A percentile compares a stretch with the other conserved stretches of the same genome.
phyloP scores from a whole-genome alignment of 2,888 invertebrate genomes.

The Noctua comes region DNA sequence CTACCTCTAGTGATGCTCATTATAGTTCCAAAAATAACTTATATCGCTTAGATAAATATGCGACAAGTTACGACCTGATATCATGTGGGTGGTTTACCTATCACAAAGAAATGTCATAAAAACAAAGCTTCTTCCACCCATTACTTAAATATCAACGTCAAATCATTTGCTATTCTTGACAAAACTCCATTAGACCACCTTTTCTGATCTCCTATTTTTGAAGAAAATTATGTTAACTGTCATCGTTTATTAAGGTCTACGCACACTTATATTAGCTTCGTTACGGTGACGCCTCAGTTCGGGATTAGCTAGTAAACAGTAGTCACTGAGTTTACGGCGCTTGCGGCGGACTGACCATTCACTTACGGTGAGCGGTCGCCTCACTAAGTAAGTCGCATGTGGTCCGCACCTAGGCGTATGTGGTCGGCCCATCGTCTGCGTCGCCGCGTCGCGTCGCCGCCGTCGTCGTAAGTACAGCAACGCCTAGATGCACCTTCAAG shows the following conservation, averaged over 20 bases:
- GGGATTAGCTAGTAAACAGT: background rate
- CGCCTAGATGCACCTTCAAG: background rate
- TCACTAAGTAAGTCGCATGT: too few relatives aligned
- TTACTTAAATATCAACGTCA: background rate
- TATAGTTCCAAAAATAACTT: background rate
- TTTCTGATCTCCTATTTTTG: constrained; percentile 8
- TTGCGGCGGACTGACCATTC: background rate
- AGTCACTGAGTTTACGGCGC: background rate
- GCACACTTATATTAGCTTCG: background rate
- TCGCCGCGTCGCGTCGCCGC: too few relatives aligned
- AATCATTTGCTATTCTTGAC: constrained; percentile 7
- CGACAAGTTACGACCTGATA: background rate
- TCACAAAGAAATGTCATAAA: background rate
- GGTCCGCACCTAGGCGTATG: too few relatives aligned
- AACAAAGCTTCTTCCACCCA: background rate
- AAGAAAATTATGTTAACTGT: background rate
- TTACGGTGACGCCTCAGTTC: background rate
- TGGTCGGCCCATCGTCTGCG: too few relatives aligned
- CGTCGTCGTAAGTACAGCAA: background rate
- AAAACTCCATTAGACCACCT: constrained; percentile 3
- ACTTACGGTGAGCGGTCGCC: background rate
- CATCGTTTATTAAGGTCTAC: background rate
- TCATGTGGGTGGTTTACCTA: background rate
- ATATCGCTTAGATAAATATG: background rate
- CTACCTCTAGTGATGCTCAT: background rate